Base-by-base conservation (phyloP, 30 jellyfish, hydroid and myxozoan genomes). In the Catostylus mosaicus region DNA sequence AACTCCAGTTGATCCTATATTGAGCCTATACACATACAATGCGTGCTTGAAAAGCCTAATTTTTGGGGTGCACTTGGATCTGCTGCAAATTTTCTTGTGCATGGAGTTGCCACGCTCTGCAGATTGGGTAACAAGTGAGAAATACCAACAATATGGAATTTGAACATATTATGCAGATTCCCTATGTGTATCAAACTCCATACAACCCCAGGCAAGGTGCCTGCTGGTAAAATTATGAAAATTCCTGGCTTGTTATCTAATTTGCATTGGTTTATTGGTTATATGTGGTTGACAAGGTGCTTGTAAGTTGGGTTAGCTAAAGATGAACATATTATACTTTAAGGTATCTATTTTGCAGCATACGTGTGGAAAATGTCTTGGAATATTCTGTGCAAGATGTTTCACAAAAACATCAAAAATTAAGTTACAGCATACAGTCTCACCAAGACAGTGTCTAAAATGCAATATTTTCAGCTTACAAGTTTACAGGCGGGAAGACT, bases 331-430 rank as follows among this genome's bases (percentile, higher is more conserved):
- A 6, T 43, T 43, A 8, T 43, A 6, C 56, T 43, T 43, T 6
- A 43, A 6, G 8, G 56, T 43, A 6, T 43, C 16, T 16, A 23
- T 23, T 59, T 73, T 83, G 27, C 61, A 95, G 99, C 64, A 34
- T 40, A 69, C 65, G 40, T 95, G 99, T 75, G 93, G 87, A 23
- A 78, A 46, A 14, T 95, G 99, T 75, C 77, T 35, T 40, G 90
- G 69, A 8, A 46, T 86, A 26, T 95, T 38, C 62, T 95, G 99
- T 86, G 97, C 64, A 47, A 71, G 67, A 43, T 95, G 99, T 52
- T 95, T 89, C 63, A 35, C 89, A 31, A 88, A 89, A 65, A 88
- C 89, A 20, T 60, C 86, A 38, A 70, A 50, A 64, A 63, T 73
- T 75, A 69, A 61, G 30, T 43, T 67, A 33, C 78, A 38, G 30